Evolutionary conservation across 1,140 invertebrate genomes (phyloP), one percentile per base, ranked within the genome.

Genomic region (Tigriopus japonicus): DNA sequence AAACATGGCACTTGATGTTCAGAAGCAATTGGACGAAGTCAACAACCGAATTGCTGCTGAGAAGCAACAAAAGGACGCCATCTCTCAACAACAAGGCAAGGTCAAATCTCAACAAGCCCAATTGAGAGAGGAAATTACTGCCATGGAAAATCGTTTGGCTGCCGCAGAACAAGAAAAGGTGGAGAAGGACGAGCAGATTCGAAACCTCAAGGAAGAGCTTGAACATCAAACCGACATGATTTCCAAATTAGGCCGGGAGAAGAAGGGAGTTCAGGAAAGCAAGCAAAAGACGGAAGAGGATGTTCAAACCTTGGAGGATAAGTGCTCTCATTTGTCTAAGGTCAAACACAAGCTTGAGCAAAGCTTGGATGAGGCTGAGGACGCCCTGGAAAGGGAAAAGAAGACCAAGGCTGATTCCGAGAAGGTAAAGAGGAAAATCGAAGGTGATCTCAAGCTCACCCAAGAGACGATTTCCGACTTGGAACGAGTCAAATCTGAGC

Each of bases 291-390:
- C 92, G 59, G 79, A 85, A 66, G 94, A 97, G 72, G 91, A 96
- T 73, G 80, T 98, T n/a, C 92, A 96, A 75, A 85, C 90, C 71
- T 89, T 92, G 78, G 97, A 96, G 78, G 89, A 94, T 74, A 93
- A 96, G 74, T 76, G 96, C 59, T 93, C 97, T 77, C 90, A 95
- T 87, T 85, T 72, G 86, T 92, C 69, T 87, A 90, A 74, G 84
- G 87, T 74, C 95, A 96, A 77, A 92, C 96, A 77, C 88, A 91
- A 77, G 92, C 96, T 77, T 83, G 96, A 72, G 85, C 84, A 43
- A 90, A 86, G 62, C 78, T 96, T 66, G 87, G 86, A 67, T 62
- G 95, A 98, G 75, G 94, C 98, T 70, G 94, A 98, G 78, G 91
- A 97, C 73, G 85, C 85, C 64, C 78, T 96, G 67, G 91, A 97